Evolutionary conservation across 2,888 invertebrate genomes (phyloP).

Genomic region (Hypselothyrea guttata): DNA sequence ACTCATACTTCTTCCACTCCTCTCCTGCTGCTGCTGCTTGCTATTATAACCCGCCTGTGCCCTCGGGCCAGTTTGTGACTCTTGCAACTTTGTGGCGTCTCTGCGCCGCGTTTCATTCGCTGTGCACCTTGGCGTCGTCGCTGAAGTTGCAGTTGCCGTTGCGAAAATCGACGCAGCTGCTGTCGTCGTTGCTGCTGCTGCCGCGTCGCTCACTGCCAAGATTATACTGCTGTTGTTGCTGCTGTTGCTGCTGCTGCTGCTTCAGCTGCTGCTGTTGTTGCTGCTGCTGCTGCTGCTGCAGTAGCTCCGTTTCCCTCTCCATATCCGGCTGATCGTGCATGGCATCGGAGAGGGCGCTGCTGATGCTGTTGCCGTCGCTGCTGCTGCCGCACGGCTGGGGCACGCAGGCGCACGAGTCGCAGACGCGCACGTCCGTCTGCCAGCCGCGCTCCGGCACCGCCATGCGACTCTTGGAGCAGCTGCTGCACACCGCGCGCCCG

Average conservation of each 20-base stretch:
- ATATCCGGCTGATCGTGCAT: slow-evolving; percentile 29
- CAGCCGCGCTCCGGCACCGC: slow-evolving; percentile 89
- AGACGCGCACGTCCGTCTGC: slow-evolving; percentile 89
- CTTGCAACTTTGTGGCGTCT: slow-evolving; percentile 2
- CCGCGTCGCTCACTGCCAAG: slow-evolving; percentile 8
- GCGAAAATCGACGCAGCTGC: not conserved
- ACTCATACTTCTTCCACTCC: too few relatives aligned
- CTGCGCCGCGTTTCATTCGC: slow-evolving; percentile 51
- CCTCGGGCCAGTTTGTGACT: slow-evolving; percentile 56
- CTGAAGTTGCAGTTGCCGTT: slow-evolving; percentile 39
- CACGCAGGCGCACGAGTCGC: slow-evolving; percentile 85
- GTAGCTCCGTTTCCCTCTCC: too few relatives aligned
- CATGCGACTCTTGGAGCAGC: slow-evolving; percentile 83
- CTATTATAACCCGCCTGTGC: slow-evolving; percentile 31
- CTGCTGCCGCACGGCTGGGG: slow-evolving; percentile 23
- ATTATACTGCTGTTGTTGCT: slow-evolving; percentile 17
- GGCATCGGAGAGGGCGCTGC: slow-evolving; percentile 51
- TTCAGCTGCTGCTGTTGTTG: slow-evolving; percentile 10
- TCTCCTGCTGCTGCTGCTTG: not conserved
- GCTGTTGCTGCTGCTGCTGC: not conserved
- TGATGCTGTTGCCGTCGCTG: slow-evolving; percentile 38
- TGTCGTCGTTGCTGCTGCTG: not conserved
- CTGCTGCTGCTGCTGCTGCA: slow-evolving; percentile 6
- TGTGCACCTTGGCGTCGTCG: slow-evolving; percentile 53
- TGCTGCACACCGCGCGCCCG: slow-evolving; percentile 87